phyloP scores from a whole-genome alignment of 1,140 invertebrate genomes.

The Trissolcus basalis region DNA sequence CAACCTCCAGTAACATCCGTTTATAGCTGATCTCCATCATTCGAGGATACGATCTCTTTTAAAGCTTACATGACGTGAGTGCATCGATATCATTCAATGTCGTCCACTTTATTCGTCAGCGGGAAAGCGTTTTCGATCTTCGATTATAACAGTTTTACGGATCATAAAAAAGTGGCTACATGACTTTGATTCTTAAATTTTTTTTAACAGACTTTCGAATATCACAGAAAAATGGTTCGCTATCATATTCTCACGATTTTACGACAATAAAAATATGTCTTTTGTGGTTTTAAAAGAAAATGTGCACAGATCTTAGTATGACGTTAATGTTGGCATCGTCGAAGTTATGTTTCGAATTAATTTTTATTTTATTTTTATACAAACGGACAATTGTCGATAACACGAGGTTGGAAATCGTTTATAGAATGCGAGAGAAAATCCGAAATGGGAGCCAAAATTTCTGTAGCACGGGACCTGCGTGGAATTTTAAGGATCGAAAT shows the following conservation, averaged over 20 bases:
- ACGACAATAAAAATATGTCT: no score
- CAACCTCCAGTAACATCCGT: constrained; percentile 9
- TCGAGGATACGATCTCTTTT: constrained; percentile 8
- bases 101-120: constrained; percentile 30
- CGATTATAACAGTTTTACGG: constrained; percentile 22
- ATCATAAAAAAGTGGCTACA: constrained; percentile 17
- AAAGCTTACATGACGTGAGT: constrained; percentile 4
- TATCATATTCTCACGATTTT: no score
- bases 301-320: no score
- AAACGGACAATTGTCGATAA: no score
- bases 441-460: constrained; percentile 18
- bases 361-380: no score
- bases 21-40: constrained; percentile 24
- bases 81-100: constrained; percentile 33
- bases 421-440: constrained; percentile 15
- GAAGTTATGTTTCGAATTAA: no score
- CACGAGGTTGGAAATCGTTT: neutral
- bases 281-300: no score
- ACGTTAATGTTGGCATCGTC: no score
- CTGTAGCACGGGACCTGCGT: constrained; percentile 5
- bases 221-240: no score
- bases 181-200: no score
- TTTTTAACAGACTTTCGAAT: no score
- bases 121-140: constrained; percentile 20
- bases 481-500: constrained; percentile 47